Conservation (phyloP, 2,113 vertebrate species). For the Camelus bactrianus region DNA sequence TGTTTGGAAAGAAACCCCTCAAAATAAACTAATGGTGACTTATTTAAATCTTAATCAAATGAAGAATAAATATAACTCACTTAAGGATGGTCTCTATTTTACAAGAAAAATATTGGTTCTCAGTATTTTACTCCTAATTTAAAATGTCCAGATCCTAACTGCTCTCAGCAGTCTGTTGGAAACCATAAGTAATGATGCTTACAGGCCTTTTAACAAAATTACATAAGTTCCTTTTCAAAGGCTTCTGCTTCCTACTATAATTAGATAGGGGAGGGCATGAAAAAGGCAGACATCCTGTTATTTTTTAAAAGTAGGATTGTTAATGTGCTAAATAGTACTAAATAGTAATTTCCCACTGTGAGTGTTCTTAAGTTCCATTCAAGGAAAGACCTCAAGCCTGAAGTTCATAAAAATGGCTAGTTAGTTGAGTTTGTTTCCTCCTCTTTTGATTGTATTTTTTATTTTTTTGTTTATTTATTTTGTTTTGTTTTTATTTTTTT, state of each 20-base stretch:
- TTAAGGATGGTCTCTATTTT: not conserved
- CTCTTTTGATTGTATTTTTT: not conserved
- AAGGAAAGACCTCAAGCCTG: not conserved
- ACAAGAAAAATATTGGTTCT: not conserved
- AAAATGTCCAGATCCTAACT: not conserved
- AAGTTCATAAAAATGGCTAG: not conserved
- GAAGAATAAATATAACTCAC: not conserved
- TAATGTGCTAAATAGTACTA: not conserved
- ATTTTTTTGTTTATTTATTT: not conserved
- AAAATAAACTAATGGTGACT: not conserved
- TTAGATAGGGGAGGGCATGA: not conserved
- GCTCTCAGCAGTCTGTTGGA: not conserved
- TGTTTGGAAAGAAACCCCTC: not conserved
- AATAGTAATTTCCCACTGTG: not conserved
- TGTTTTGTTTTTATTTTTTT: constrained; percentile 1
- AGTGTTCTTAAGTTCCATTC: not conserved
- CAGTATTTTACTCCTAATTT: not conserved
- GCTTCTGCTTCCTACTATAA: not conserved
- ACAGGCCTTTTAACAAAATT: not conserved
- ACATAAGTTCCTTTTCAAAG: not conserved
- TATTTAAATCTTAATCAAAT: constrained; percentile 30
- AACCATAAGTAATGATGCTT: not conserved
- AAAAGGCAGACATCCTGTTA: not conserved
- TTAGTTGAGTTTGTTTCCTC: not conserved
- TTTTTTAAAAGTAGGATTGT: not conserved